Conservation (phyloP, 1,140 invertebrate genomes). For the Temnothorax longispinosus region DNA sequence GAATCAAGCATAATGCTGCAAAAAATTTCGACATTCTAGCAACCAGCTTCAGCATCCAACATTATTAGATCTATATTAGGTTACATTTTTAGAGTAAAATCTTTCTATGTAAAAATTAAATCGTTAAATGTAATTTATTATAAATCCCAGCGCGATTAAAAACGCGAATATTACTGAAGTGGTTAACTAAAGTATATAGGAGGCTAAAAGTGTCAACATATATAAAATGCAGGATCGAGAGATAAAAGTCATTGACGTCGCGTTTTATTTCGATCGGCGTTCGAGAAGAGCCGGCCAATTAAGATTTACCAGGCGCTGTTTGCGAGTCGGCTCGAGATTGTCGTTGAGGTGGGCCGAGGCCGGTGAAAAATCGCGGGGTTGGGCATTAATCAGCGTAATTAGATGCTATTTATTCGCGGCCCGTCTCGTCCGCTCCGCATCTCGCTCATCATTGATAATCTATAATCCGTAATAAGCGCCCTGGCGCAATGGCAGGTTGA, state of each 20-base stretch:
- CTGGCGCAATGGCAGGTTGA: constrained; percentile 81
- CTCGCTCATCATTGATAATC: constrained; percentile 84
- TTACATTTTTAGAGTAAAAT: too few relatives aligned
- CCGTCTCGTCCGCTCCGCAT: constrained; percentile 17
- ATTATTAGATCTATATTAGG: too few relatives aligned
- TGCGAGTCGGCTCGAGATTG: constrained; percentile 44
- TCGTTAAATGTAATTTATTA: not conserved
- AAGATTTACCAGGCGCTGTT: constrained; percentile 61
- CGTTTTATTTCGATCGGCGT: constrained; percentile 18
- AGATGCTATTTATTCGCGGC: constrained; percentile 82
- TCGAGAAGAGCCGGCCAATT: constrained; percentile 36
- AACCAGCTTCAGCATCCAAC: too few relatives aligned
- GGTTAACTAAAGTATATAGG: not conserved
- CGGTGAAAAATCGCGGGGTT: constrained; percentile 75
- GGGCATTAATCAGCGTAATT: constrained; percentile 83
- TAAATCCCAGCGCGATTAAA: not conserved
- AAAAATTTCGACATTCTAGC: too few relatives aligned
- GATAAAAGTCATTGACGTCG: constrained; percentile 1
- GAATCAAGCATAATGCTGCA: too few relatives aligned
- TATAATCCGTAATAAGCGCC: constrained; percentile 83
- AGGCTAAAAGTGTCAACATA: not conserved
- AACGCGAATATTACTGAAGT: not conserved
- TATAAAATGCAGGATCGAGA: not conserved
- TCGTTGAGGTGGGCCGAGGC: constrained; percentile 48
- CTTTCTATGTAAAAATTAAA: not conserved